Base-by-base conservation (phyloP, 1,140 invertebrate genomes). In the Cephus cinctus region DNA sequence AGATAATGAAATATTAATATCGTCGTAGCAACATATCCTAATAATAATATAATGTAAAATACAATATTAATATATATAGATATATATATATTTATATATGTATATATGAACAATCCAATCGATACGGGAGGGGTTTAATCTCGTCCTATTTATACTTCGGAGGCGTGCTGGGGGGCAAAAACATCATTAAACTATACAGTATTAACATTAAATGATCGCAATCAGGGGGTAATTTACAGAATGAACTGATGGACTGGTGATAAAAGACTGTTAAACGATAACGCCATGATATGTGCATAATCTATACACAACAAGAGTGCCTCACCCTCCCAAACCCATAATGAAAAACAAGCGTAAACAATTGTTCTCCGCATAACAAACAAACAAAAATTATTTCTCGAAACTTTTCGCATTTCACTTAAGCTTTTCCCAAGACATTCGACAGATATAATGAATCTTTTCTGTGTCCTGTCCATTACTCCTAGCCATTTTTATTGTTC, bases 111-210 rank as follows among this genome's bases (percentile, higher is more conserved):
- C 65, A 69, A 71, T 70, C 57, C 56, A 60, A 56, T 67, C 54
- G 45, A 55, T 54, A 56, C 50, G 34, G 52, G 53, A 56, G 15
- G 57, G 41, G 48, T 52, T 66, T 60, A 67, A 68, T 61, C 59
- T 54, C 50, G 53, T 50, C 42, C 56, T 62, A 63, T 68, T 57
- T 71, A 65, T 68, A 56, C 19, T 21, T 41, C 47, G 57, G 60
- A 57, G 48, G 25, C 52, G n/a, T n/a, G 21, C 47, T 53, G 59
- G 66, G 4, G 59, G 25, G 25, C 25, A 27, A 68, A 63, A 69
- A 66, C 59, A 57, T 65, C 59, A 68, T 71, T n/a, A 67, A 70
- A 71, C 69, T 71, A 69, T 71, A 71, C 68, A 71, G 14, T 71
- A 68, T 69, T 67, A 71, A 71, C 65, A 71, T 63, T 56, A 61